Evolutionary conservation across 2,797 vertebrate genomes (phyloP), one percentile per base, ranked within the genome.

Genomic region (Acanthurus leucopareius): DNA sequence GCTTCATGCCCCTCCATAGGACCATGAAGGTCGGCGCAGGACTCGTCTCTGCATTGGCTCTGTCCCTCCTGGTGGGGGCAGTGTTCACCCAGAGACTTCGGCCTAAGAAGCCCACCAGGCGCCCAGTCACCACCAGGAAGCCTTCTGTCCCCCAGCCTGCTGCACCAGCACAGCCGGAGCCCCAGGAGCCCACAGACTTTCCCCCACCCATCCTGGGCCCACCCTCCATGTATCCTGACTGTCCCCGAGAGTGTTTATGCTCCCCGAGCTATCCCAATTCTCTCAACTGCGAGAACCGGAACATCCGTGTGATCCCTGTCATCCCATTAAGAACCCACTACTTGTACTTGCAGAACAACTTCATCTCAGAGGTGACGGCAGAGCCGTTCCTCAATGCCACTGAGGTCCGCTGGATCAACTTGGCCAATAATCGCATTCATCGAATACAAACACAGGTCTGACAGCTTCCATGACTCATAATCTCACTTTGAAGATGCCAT

Each of bases 281-380:
- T 54, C 96, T 99, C 62, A 98, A 98, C 92, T 99, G 98, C 70
- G 98, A 99, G 91, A 99, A 97, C 94, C 96, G 97, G 63, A 99
- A 99, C 95, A 95, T 99, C 79, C 96, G 97, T 35, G 93, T 88
- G 73, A 94, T 99, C 67, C 98, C 98, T 0, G 22, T 94, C 81
- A 97, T 99, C 91, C 98, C 98, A 0, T 1, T 92, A 10, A 96
- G 97, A 86, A 94, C 96, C 80, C 96, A 97, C 80, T 98, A 99
- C 92, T 92, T 99, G 78, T 99, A 99, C 83, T 95, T 99, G 52
- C 97, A 99, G 91, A 99, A 99, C 94, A 99, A 99, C 91, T 99
- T 96, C 95, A 99, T 99, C 59, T 95, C 96, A 0, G 95, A 97
- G 79, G 95, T 99, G 63, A 96, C 95, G 0, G 93, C 96, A 19